These are phyloP conservation scores for Drosophila tanythrix DNA, from an alignment of 2,888 invertebrate species.

Conservation along the genomic window DNA sequence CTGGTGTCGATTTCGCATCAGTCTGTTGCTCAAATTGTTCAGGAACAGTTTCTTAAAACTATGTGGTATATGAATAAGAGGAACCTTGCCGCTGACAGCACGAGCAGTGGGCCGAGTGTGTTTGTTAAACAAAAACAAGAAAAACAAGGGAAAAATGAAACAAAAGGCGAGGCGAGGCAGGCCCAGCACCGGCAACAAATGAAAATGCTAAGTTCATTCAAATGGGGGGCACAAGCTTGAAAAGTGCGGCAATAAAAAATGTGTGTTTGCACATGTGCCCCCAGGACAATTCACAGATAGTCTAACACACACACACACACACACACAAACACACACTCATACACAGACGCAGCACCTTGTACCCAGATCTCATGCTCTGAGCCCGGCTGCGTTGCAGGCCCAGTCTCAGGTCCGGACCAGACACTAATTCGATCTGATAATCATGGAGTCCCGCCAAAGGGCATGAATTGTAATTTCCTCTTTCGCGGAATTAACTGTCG, in stretches of 20 bases:
- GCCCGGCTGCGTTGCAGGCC: conserved; percentile 9
- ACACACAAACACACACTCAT: conserved; percentile 12
- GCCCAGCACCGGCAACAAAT: conserved; percentile 45
- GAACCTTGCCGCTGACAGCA: conserved; percentile 67
- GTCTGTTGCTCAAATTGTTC: background rate
- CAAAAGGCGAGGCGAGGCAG: conserved; percentile 39
- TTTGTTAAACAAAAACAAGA: conserved; percentile 22
- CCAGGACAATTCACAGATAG: conserved; percentile 60
- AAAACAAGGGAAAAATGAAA: conserved; percentile 22
- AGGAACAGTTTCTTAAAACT: background rate
- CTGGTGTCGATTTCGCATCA: background rate
- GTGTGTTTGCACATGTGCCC: conserved; percentile 57
- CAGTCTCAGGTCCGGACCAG: conserved; percentile 67
- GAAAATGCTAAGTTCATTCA: conserved; percentile 73
- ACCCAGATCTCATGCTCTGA: conserved; percentile 13
- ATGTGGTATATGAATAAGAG: conserved; percentile 44
- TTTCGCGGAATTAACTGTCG: conserved; percentile 85
- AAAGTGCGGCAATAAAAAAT: conserved; percentile 70
- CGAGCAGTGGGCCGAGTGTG: conserved; percentile 23
- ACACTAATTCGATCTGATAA: conserved; percentile 85
- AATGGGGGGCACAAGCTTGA: conserved; percentile 55
- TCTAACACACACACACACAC: conserved; percentile 31
- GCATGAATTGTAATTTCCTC: conserved; percentile 85
- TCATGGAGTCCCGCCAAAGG: conserved; percentile 83
- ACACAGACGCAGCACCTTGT: conserved; percentile 6